Base-by-base conservation (phyloP, 2,113 vertebrate species). In the Forbesichthys papilliferus region DNA sequence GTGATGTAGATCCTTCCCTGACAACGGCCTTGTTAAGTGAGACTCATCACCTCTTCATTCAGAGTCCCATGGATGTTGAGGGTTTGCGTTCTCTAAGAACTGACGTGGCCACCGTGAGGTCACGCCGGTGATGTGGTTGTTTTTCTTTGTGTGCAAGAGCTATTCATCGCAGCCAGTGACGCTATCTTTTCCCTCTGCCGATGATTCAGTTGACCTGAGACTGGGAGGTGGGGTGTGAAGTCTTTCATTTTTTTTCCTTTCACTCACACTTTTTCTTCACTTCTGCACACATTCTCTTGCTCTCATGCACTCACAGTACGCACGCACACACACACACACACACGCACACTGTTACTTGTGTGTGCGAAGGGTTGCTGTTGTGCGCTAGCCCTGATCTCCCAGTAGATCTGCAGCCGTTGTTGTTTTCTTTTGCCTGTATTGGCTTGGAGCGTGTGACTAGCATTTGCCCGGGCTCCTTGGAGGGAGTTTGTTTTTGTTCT, bases 401-500 rank as follows among this genome's bases (percentile, higher is more conserved):
- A 74, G 87, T 80, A 86, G 88, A 84, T 77, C 68, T 18, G 73
- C 73, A 77, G 63, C 81, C 58, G 2, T 77, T 84, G 84, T 86
- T 88, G 67, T 75, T 75, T 87, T 91, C 90, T 88, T 91, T 91
- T 90, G 77, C 69, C 82, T 77, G 82, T 36, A 60, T 76, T 54
- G 79, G 77, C 74, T 8, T 47, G 69, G 64, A 74, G 83, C 77
- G 82, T 85, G 87, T 84, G 88, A 86, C 83, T 89, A 82, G 81
- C 86, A 82, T 84, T 84, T 71, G 72, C 81, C 66, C 46, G 10
- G 55, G 62, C 77, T 89, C 90, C 90, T 89, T 81, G 72, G 87
- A 89, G 90, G 78, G 86, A 86, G 78, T 90, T 87, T 90, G 88
- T 90, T 90, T 88, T 90, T 86, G 72, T 82, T 85, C 83, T 82